Evolutionary conservation across 2,113 vertebrate species (phyloP).

Genomic region (Fulmarus glacialis): DNA sequence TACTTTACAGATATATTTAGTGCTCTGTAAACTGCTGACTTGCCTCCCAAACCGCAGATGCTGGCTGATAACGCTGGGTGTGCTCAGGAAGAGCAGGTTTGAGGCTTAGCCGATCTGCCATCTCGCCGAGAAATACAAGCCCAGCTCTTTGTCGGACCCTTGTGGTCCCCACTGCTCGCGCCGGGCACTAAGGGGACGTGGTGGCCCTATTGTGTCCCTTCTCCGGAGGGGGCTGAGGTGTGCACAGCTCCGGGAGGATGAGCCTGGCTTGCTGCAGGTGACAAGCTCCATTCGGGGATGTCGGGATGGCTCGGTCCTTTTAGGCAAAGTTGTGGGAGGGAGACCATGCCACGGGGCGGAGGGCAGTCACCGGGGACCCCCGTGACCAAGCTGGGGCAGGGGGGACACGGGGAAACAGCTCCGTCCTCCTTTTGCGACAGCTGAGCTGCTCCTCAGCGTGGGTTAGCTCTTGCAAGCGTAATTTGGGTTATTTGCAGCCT

Average conservation of each 20-base stretch:
- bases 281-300: background rate
- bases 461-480: background rate
- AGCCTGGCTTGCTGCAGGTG: background rate
- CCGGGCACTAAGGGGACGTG: fast-evolving
- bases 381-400: no score
- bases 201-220: background rate
- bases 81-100: background rate
- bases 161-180: no score
- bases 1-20: background rate
- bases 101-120: background rate
- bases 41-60: background rate
- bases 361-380: background rate
- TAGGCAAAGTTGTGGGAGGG: background rate
- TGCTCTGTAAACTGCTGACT: background rate
- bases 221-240: background rate
- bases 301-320: no score
- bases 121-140: background rate
- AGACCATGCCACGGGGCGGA: background rate
- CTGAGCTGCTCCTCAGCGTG: background rate
- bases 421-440: background rate
- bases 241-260: no score
- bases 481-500: background rate
- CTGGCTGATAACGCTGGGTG: background rate
- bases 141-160: fast-evolving
- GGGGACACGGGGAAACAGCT: fast-evolving